Percentiles rank a stretch among this genome's conserved stretches.
phyloP scores from a whole-genome alignment of 2,113 vertebrate species.

The Pithys albifrons region DNA sequence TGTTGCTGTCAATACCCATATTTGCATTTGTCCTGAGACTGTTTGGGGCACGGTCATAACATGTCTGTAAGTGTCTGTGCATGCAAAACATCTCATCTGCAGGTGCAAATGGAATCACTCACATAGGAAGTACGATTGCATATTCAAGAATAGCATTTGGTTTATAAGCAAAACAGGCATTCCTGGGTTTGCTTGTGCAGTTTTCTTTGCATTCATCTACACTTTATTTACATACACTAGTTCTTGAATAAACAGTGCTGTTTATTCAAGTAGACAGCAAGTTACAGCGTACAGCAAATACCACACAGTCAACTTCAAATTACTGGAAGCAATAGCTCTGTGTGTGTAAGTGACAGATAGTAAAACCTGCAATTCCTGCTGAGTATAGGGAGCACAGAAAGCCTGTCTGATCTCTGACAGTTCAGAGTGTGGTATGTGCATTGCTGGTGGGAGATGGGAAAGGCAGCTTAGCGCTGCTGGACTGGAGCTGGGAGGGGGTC shows the following conservation, averaged over 20 bases:
- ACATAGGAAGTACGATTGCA: not conserved
- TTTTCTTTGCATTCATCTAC: not conserved
- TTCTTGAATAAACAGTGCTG: not conserved
- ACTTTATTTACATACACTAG: not conserved
- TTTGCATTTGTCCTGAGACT: not conserved
- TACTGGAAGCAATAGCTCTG: not conserved
- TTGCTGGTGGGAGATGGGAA: not conserved
- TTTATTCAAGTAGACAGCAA: not conserved
- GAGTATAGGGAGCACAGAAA: not conserved
- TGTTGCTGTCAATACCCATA: not conserved
- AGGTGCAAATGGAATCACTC: not conserved
- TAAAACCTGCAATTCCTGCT: not conserved
- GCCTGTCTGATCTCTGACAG: not conserved
- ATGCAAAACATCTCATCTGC: not conserved
- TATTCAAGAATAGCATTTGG: not conserved
- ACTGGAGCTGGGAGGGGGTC: not conserved
- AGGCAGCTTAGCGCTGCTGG: not conserved
- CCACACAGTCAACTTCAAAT: not conserved
- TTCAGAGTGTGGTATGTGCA: not conserved
- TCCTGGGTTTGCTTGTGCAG: not conserved
- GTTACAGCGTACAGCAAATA: not conserved
- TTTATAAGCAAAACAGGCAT: not conserved
- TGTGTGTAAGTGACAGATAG: rapidly evolving
- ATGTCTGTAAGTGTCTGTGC: not conserved
- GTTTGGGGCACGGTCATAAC: not conserved